These are phyloP conservation scores for Pristionchus mayeri DNA, from an alignment of 2,888 invertebrate genomes.

Conservation along the genomic window DNA sequence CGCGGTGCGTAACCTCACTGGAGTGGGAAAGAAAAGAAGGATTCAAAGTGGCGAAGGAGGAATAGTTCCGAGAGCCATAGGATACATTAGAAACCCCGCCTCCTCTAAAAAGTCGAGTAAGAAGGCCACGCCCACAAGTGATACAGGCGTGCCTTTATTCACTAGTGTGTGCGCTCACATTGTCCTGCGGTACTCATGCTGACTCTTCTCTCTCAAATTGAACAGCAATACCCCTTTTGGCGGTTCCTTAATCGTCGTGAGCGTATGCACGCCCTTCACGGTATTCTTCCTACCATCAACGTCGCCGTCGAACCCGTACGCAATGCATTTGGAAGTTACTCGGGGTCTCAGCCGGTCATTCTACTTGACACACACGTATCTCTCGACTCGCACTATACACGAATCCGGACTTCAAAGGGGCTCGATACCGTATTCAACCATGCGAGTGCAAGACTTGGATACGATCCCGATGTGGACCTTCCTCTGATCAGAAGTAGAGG, in stretches of 20 bases:
- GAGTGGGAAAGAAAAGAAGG: background rate
- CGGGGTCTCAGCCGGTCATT: background rate
- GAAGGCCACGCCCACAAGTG: background rate
- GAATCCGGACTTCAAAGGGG: background rate
- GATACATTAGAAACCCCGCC: too few species aligned
- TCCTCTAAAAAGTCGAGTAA: background rate
- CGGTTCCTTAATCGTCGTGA: background rate
- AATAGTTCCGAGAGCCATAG: too few species aligned
- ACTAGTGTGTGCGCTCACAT: background rate
- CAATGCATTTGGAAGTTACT: background rate
- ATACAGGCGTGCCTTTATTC: background rate
- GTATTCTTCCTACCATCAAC: background rate
- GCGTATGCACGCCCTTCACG: background rate
- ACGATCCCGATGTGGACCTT: background rate
- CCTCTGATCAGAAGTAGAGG: background rate
- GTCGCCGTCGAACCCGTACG: background rate
- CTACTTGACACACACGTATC: background rate
- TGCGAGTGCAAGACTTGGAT: background rate
- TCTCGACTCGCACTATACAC: background rate
- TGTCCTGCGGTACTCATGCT: too few species aligned
- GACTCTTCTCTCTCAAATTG: background rate
- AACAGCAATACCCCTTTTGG: slow-evolving; percentile 17
- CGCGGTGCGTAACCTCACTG: background rate
- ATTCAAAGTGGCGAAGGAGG: too few species aligned
- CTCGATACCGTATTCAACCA: background rate